Evolutionary conservation across 2,113 vertebrate genomes (phyloP), one percentile per base, ranked within the genome.

Genomic region (Myodes glareolus): DNA sequence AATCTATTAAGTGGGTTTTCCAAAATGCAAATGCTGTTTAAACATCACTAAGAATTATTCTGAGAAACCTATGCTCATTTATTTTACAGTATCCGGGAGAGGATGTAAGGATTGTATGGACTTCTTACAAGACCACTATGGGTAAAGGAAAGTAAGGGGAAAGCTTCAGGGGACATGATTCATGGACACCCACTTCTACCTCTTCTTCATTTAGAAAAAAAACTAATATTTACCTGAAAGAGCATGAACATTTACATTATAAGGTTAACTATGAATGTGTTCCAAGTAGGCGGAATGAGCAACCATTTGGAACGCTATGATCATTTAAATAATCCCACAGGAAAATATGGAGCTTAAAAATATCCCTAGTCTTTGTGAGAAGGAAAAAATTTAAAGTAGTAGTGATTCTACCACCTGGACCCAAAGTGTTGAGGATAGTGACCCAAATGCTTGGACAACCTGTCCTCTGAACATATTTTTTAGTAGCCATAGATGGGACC

Each of bases 161-260:
- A 85, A 67, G 27, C 5, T 63, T 23, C 36, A 78, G 11, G 8
- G 21, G 1, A 3, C 33, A 42, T 68, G 68, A 50, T 45, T 94
- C 5, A 77, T 17, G 11, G 23, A 55, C 36, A 2, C 14, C 25
- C 23, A 92, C 16, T 80, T 19, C 29, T 84, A 84, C 47, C 4
- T 93, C 25, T 97, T 65, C 36, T 88, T 97, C 80, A 92, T 45
- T 29, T 23, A 70, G 23, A 92, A 31, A 89, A 31, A 89, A 89
- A 81, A 87, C 3, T 81, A 36, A 81, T 89, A 96, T 96, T 90
- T 75, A 95, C 14, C 25, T 90, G 39, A 88, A 92, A 55, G 55
- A 88, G 7, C 25, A 65, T 23, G 31, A 68, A 91, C 0, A 67
- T 80, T 94, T 90, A 27, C 95, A 8, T 17, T 90, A 85, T n/a